phyloP scores from a whole-genome alignment of 2,888 invertebrate genomes.

The Cephus sareptanus region DNA sequence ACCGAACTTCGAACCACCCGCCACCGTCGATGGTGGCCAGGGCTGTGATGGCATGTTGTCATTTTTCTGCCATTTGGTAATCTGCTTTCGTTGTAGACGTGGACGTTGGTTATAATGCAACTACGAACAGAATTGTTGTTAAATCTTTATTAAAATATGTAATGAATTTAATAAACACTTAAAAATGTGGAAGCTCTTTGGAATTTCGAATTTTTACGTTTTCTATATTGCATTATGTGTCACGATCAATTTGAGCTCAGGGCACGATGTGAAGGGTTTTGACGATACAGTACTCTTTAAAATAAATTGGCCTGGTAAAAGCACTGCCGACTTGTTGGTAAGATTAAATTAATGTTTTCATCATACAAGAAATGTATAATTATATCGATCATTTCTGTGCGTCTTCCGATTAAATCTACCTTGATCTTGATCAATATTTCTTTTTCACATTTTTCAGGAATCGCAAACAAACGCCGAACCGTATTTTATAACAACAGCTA shows the following conservation, averaged over 20 bases:
- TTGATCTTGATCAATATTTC: neutral
- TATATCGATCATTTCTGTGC: neutral
- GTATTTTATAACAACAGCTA: slow-evolving; percentile 77
- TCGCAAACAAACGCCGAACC: slow-evolving; percentile 68
- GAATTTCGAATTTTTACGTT: slow-evolving; percentile 2
- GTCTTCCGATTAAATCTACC: too few relatives aligned
- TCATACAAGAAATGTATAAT: neutral
- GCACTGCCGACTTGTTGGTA: slow-evolving; percentile 63
- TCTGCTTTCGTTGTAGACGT: too few relatives aligned
- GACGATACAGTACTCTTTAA: slow-evolving; percentile 85
- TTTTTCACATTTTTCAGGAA: slow-evolving; percentile 43
- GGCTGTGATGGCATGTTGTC: too few relatives aligned
- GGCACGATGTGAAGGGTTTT: slow-evolving; percentile 79
- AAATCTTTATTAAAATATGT: too few relatives aligned
- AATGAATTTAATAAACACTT: too few relatives aligned
- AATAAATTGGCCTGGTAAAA: slow-evolving; percentile 80
- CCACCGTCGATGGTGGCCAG: too few relatives aligned
- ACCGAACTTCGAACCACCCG: too few relatives aligned
- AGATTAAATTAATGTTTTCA: slow-evolving; percentile 21
- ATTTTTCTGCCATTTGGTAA: too few relatives aligned
- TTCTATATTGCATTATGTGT: neutral
- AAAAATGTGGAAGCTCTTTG: slow-evolving; percentile 12
- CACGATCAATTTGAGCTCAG: slow-evolving; percentile 35
- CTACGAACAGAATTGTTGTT: too few relatives aligned
- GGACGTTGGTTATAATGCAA: too few relatives aligned